These are phyloP conservation scores for zebrafish (Danio rerio) DNA, from an alignment of 2,113 vertebrate genomes.

Conservation along the genomic window GRCz12tu NC_133185.1:34813501-34814000, in stretches of 20 bases:
- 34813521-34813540: too few relatives aligned
- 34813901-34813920: constrained; percentile 66
- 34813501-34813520: too few relatives aligned
- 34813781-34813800: background rate
- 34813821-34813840: constrained; percentile 44
- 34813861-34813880: constrained; percentile 62
- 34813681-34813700: too few relatives aligned
- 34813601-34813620: too few relatives aligned
- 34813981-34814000: constrained; percentile 74
- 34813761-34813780: constrained; percentile 15
- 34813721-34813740: too few relatives aligned
- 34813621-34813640: too few relatives aligned
- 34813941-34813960: constrained; percentile 72
- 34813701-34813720: too few relatives aligned
- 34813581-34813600: too few relatives aligned
- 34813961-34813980: constrained; percentile 70
- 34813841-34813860: constrained; percentile 61
- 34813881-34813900: constrained; percentile 74
- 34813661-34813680: too few relatives aligned
- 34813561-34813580: too few relatives aligned
- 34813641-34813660: too few relatives aligned
- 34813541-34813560: too few relatives aligned
- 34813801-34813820: constrained; percentile 15
- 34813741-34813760: background rate
- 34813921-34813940: constrained; percentile 71